phyloP scores from a whole-genome alignment of 2,113 vertebrate genomes.

The Rhipidura dahli region DNA sequence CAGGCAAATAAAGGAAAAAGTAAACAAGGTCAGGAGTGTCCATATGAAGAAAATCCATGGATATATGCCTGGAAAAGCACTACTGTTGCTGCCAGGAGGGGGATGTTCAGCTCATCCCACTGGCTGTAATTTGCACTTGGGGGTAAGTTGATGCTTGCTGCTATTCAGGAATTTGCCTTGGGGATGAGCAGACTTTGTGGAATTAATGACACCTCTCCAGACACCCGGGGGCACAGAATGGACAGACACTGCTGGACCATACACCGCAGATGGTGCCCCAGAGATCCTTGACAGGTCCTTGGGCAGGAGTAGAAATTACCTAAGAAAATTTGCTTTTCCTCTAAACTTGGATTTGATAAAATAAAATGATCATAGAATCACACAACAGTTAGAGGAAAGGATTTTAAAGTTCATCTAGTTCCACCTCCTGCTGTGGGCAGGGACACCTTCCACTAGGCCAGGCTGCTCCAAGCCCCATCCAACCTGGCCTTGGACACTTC shows the following conservation, averaged over 20 bases:
- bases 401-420: not conserved
- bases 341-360: not conserved
- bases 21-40: not conserved
- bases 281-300: not conserved
- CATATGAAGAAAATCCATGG: not conserved
- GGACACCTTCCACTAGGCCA: not conserved
- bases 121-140: not conserved
- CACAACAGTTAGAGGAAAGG: not conserved
- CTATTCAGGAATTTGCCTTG: not conserved
- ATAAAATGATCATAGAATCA: not conserved
- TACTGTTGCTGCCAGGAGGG: not conserved
- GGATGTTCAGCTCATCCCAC: not conserved
- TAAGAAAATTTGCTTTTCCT: not conserved
- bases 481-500: not conserved
- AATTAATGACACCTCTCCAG: not conserved
- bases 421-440: not conserved
- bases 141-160: not conserved
- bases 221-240: accelerated
- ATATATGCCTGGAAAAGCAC: not conserved
- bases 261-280: accelerated
- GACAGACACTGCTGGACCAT: accelerated
- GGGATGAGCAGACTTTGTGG: not conserved
- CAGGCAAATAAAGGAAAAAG: constrained; percentile 23
- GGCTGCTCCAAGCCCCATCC: not conserved
- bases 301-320: not conserved